Conservation (phyloP, 1,140 invertebrate genomes). For the Paralvinella palmiformis region DNA sequence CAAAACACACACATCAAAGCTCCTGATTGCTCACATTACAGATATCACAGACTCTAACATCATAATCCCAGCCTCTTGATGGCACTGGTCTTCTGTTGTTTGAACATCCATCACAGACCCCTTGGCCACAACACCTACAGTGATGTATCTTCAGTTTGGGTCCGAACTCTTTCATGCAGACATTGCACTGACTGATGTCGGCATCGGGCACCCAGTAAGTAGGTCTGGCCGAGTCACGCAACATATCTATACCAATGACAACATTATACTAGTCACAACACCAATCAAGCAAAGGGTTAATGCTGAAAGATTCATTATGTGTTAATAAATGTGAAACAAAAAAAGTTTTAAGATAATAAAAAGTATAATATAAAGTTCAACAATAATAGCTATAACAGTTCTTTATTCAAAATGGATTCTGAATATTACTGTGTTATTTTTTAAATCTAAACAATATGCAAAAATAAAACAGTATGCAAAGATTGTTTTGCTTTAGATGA, state of each 20-base stretch:
- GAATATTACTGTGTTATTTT: no score
- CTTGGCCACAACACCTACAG: conserved; percentile 60
- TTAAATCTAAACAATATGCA: no score
- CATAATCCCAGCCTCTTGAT: conserved; percentile 51
- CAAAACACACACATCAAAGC: not conserved
- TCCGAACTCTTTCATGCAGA: conserved; percentile 61
- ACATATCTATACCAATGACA: conserved; percentile 54
- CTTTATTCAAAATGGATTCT: no score
- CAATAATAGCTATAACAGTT: no score
- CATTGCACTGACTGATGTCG: conserved; percentile 60
- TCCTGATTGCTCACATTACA: conserved; percentile 27
- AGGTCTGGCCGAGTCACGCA: conserved; percentile 73
- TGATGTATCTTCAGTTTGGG: conserved; percentile 62
- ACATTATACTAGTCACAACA: no score
- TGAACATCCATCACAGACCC: conserved; percentile 52
- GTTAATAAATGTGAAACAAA: no score
- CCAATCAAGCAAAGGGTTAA: no score
- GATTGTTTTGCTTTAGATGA: no score
- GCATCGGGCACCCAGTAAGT: conserved; percentile 75
- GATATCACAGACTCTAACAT: conserved; percentile 51
- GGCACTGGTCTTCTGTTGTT: conserved; percentile 43
- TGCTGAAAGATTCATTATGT: no score
- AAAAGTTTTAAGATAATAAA: no score
- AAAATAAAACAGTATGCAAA: no score
- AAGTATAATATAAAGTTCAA: no score